These are phyloP conservation scores for Druceiella hillmani DNA, from an alignment of 2,888 invertebrate species.

Conservation along the genomic window DNA sequence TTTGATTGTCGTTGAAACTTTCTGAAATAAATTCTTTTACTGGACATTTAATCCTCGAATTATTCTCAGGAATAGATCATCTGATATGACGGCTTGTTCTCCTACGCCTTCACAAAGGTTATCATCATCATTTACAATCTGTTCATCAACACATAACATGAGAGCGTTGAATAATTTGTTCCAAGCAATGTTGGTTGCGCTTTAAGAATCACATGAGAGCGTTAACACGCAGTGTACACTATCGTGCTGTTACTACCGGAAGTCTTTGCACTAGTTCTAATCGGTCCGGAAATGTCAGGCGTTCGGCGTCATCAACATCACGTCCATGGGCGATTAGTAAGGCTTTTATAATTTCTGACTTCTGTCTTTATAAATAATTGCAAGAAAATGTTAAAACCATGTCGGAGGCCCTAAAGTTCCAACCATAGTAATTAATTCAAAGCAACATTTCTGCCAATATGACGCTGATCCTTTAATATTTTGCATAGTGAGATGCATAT, in stretches of 20 bases:
- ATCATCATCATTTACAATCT: too few species aligned
- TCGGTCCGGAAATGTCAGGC: conserved; percentile 14
- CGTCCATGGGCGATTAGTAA: conserved; percentile 27
- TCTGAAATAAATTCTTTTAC: too few species aligned
- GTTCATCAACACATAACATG: too few species aligned
- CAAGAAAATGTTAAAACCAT: conserved; percentile 28
- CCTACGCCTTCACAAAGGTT: too few species aligned
- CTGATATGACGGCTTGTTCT: too few species aligned
- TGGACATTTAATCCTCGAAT: too few species aligned
- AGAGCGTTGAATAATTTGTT: too few species aligned
- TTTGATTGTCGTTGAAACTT: too few species aligned
- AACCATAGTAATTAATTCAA: conserved; percentile 29
- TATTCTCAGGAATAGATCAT: too few species aligned
- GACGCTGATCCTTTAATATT: conserved; percentile 28
- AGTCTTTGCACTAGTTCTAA: conserved; percentile 15
- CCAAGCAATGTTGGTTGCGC: conserved; percentile 14
- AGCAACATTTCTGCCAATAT: conserved; percentile 27
- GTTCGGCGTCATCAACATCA: conserved; percentile 9
- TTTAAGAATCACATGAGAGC: conserved; percentile 23
- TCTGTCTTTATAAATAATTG: conserved; percentile 28
- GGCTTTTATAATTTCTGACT: conserved; percentile 29
- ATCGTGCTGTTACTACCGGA: conserved; percentile 20
- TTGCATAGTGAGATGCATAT: too few species aligned
- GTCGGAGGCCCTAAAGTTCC: conserved; percentile 29
- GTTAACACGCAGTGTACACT: conserved; percentile 26